Conservation (phyloP, 2,888 invertebrate species). For the Aricia artaxerxes region DNA sequence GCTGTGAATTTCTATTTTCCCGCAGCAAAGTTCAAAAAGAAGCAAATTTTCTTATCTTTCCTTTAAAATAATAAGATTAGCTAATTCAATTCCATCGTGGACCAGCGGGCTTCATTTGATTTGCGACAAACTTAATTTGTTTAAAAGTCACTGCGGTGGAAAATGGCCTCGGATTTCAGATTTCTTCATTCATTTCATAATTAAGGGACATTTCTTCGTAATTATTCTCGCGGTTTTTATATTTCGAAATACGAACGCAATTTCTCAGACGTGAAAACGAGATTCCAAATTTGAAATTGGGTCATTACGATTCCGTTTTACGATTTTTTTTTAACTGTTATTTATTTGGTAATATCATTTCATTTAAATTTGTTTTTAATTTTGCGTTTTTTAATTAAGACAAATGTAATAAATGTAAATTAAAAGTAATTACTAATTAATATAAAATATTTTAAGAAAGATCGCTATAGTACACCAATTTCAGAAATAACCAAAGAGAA, state of each 20-base stretch:
- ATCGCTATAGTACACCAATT: too few relatives aligned
- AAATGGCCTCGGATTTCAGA: conserved; percentile 45
- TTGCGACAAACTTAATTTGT: conserved; percentile 53
- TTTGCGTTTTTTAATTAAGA: neutral
- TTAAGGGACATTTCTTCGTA: conserved; percentile 33
- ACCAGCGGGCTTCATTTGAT: conserved; percentile 56
- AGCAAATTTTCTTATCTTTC: conserved; percentile 37
- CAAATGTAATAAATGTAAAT: too few relatives aligned
- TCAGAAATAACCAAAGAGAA: too few relatives aligned
- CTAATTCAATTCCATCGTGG: conserved; percentile 65
- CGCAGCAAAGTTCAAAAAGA: conserved; percentile 18
- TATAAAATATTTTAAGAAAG: too few relatives aligned
- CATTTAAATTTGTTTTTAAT: neutral
- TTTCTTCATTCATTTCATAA: conserved; percentile 37
- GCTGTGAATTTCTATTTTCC: conserved; percentile 28
- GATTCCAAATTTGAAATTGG: conserved; percentile 17
- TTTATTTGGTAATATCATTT: neutral
- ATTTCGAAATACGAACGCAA: conserved; percentile 17
- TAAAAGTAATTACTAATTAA: too few relatives aligned
- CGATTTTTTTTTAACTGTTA: neutral
- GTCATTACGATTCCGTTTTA: neutral
- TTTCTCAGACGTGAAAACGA: conserved; percentile 23
- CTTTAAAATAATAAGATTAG: conserved; percentile 61
- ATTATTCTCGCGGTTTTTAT: conserved; percentile 26
- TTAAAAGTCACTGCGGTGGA: conserved; percentile 48